These are phyloP conservation scores for Orchesella cincta DNA, from an alignment of 1,140 invertebrate species.

Conservation along the genomic window DNA sequence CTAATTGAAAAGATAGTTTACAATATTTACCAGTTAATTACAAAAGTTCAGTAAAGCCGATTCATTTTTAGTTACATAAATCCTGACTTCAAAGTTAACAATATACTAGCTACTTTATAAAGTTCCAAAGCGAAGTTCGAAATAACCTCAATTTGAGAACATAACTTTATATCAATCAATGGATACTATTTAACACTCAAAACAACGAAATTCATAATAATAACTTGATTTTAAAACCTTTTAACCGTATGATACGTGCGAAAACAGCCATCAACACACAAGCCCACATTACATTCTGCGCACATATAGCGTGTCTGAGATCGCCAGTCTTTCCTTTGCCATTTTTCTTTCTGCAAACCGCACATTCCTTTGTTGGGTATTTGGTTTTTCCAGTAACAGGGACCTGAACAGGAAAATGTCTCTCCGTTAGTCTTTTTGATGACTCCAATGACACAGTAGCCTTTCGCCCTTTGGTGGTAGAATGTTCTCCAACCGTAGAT, in stretches of 20 bases:
- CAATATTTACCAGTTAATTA: too few species aligned
- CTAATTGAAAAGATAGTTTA: too few species aligned
- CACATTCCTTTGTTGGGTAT: neutral
- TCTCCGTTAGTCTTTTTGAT: neutral
- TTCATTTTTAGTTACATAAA: too few species aligned
- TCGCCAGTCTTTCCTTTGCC: neutral
- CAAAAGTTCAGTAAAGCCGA: too few species aligned
- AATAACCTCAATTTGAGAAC: too few species aligned
- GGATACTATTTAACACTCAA: neutral
- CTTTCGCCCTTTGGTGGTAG: neutral
- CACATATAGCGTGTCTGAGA: constrained; percentile 7
- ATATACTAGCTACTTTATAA: too few species aligned
- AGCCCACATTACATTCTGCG: neutral
- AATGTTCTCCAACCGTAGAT: neutral
- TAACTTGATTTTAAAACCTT: neutral
- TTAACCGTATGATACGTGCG: neutral
- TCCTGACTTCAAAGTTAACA: too few species aligned
- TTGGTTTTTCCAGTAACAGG: neutral
- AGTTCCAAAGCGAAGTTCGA: too few species aligned
- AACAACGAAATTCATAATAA: too few species aligned
- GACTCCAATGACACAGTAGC: neutral
- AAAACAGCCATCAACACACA: neutral
- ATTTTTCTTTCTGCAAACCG: neutral
- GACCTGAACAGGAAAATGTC: neutral
- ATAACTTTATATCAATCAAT: neutral